Evolutionary conservation across 2,113 vertebrate species (phyloP), one percentile per base, ranked within the genome.

Genomic region (Orthochromis malagaraziensis): DNA sequence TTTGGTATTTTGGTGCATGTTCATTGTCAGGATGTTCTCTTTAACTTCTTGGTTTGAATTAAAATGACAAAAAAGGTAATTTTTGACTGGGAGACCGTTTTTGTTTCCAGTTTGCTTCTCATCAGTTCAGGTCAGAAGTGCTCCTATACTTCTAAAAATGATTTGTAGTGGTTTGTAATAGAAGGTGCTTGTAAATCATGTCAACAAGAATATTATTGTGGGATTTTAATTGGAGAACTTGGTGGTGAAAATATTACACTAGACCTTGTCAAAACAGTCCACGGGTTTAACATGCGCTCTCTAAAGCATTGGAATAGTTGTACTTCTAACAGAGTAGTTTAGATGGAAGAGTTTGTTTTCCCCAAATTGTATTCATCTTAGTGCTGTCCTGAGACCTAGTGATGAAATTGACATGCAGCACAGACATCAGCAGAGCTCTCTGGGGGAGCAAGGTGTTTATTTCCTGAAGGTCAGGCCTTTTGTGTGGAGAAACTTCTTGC

Each of bases 381-480:
- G 26, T 31, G 29, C 13, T 65, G 75, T 70, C 65, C 73, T 60
- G 77, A 85, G 79, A 86, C 19, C 53, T 2, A 14, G 6, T 14
- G 80, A 45, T 87, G 58, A 83, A 84, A 94, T 88, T 87, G 81
- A 95, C 53, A 4, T 91, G 92, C 94, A 94, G 90, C 95, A 29
- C 88, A 89, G 88, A 90, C 86, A 89, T 81, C 86, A 24, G 85
- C 87, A 29, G 45, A 84, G 93, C 95, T 95, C 90, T 93, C 95
- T 92, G 95, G 96, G 92, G 96, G 81, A 77, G 87, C 77, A 60
- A 90, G 86, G 92, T 96, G 95, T 96, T 97, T 97, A 97, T 96
- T 96, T 96, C 94, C 35, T 96, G 96, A 97, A 98, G 97, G 97
- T 98, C 97, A 97, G 95, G 87, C 93, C 97, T 97, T 94, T 97